Percentiles rank a stretch among this genome's conserved stretches.
Conservation (phyloP, 1,140 invertebrate genomes). For the Anagrus nilaparvatae region DNA sequence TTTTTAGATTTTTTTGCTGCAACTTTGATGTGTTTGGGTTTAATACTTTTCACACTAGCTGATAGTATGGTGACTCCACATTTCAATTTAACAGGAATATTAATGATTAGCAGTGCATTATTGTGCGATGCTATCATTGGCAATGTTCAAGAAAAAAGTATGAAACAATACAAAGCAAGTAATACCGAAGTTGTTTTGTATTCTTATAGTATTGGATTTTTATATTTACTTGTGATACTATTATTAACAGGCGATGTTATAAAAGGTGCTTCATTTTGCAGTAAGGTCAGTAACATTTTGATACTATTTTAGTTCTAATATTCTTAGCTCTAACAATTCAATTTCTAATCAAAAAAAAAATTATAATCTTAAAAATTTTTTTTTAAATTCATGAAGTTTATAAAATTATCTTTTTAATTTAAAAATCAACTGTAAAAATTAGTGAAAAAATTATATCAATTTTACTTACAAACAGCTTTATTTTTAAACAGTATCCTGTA, state of each 20-base stretch:
- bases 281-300: conserved; percentile 47
- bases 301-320: not conserved
- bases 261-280: conserved; percentile 67
- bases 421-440: not conserved
- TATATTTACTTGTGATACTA: conserved; percentile 74
- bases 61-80: conserved; percentile 83
- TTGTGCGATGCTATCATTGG: conserved; percentile 90
- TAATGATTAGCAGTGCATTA: conserved; percentile 79
- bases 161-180: conserved; percentile 70
- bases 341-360: not conserved
- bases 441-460: too few species aligned
- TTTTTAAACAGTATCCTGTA: conserved; percentile 51
- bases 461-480: conserved; percentile 5
- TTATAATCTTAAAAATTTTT: not conserved
- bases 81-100: conserved; percentile 72
- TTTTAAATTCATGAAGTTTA: not conserved
- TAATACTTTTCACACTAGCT: conserved; percentile 86
- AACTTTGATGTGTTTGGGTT: conserved; percentile 78
- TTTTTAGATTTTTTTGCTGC: conserved; percentile 76
- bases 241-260: conserved; percentile 61
- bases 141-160: conserved; percentile 91
- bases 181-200: conserved; percentile 91
- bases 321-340: not conserved
- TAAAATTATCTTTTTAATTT: not conserved
- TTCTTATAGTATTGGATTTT: conserved; percentile 81